phyloP scores from a whole-genome alignment of 2,113 vertebrate genomes.

The Podarcis muralis region DNA sequence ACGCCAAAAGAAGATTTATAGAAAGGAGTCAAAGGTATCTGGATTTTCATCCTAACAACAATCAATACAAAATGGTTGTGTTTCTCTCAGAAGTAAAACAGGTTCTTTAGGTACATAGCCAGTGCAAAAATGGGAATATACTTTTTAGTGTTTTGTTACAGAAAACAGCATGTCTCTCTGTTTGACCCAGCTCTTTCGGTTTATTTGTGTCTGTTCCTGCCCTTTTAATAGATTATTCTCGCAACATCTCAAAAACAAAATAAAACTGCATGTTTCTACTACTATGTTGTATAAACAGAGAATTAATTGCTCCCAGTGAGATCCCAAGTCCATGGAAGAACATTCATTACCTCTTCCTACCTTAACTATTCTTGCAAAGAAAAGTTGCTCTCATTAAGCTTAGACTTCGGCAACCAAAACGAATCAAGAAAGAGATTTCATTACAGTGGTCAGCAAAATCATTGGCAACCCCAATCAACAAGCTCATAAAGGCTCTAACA shows the following conservation, averaged over 20 bases:
- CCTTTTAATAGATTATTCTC: background rate
- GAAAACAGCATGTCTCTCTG: background rate
- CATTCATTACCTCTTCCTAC: constrained; percentile 34
- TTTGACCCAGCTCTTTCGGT: background rate
- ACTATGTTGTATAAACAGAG: constrained; percentile 16
- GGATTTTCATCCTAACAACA: background rate
- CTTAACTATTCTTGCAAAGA: constrained; percentile 26
- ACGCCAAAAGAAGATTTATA: background rate
- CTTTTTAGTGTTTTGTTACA: background rate
- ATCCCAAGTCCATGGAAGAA: constrained; percentile 5
- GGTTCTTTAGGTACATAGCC: background rate
- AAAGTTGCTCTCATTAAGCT: constrained; percentile 45
- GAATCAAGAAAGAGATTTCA: background rate
- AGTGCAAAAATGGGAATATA: background rate
- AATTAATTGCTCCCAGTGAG: constrained; percentile 48
- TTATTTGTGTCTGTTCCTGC: background rate
- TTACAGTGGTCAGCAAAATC: background rate
- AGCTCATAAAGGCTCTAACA: background rate
- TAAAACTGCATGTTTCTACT: background rate
- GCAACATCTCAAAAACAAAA: background rate
- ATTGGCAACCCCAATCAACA: background rate
- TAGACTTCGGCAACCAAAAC: background rate
- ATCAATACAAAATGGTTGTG: background rate
- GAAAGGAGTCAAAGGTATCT: background rate
- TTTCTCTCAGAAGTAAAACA: background rate